Percentiles rank a stretch among this genome's conserved stretches.
Conservation (phyloP, 2,797 vertebrate genomes). For the Ctenosaura bakeri region DNA sequence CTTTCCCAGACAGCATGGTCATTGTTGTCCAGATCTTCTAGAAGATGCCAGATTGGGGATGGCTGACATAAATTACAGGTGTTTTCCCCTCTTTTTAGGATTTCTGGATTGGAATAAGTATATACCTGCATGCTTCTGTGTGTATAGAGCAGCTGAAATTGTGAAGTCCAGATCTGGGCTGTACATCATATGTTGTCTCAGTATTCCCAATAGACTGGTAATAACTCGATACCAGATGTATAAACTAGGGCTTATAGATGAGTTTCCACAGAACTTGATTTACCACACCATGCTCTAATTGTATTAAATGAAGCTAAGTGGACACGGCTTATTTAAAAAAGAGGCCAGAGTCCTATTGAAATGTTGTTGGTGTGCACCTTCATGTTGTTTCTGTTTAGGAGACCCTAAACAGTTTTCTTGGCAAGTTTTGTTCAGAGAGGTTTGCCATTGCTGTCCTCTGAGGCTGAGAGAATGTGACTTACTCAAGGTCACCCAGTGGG, state of each 20-base stretch:
- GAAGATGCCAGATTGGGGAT: not conserved
- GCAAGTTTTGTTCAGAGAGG: too few relatives aligned
- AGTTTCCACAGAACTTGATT: conserved; percentile 22
- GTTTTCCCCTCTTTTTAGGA: not conserved
- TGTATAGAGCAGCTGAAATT: not conserved
- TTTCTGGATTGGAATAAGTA: conserved; percentile 23
- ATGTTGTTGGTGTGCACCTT: not conserved
- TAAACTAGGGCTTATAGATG: conserved; percentile 6
- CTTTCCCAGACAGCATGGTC: not conserved
- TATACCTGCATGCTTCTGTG: not conserved
- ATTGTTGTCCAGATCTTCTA: not conserved
- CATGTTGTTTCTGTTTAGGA: too few relatives aligned
- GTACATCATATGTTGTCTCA: not conserved
- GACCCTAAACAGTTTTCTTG: too few relatives aligned
- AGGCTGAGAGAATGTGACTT: too few relatives aligned
- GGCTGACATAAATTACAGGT: not conserved
- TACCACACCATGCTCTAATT: not conserved
- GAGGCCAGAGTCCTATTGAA: not conserved
- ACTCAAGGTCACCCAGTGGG: too few relatives aligned
- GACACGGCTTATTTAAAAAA: not conserved
- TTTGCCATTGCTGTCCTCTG: too few relatives aligned
- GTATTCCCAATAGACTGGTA: not conserved
- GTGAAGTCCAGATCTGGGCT: not conserved
- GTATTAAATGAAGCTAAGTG: conserved; percentile 6
- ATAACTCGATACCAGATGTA: not conserved